Percentiles rank a stretch among this genome's conserved stretches.
Conservation (phyloP, 2,888 invertebrate species). For the Ypsolopha scabrella region DNA sequence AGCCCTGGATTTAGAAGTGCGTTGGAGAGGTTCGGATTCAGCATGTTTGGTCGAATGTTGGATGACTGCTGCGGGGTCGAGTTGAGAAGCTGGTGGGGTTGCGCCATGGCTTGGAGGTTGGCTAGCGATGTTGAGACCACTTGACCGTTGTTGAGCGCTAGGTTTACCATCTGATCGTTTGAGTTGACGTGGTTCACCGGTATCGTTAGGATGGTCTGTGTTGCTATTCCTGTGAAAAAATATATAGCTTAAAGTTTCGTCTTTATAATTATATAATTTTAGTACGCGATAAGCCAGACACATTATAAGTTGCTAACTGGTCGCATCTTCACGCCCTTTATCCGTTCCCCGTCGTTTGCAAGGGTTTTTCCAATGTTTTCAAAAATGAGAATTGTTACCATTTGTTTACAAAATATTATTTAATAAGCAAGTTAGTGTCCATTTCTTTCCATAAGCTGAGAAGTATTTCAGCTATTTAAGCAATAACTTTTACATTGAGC, state of each 20-base stretch:
- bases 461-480: no score
- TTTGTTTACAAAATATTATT: no score
- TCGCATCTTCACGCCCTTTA: no score
- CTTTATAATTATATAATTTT: constrained; percentile 1
- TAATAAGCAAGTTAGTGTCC: no score
- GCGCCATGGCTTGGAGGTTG: constrained; percentile 82
- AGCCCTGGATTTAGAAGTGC: constrained; percentile 77
- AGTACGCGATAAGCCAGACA: no score
- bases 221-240: constrained; percentile 81
- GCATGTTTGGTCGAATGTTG: constrained; percentile 58
- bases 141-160: constrained; percentile 87
- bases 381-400: no score
- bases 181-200: constrained; percentile 91
- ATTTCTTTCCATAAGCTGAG: no score
- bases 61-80: constrained; percentile 67
- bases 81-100: constrained; percentile 75
- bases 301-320: no score
- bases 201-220: constrained; percentile 95
- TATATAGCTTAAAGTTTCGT: background rate
- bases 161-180: constrained; percentile 80
- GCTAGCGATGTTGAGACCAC: constrained; percentile 87
- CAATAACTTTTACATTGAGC: no score
- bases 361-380: no score
- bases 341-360: no score
- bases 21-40: constrained; percentile 75